Base-by-base conservation (phyloP, 2,888 invertebrate genomes). In the Drosophila mettleri region DNA sequence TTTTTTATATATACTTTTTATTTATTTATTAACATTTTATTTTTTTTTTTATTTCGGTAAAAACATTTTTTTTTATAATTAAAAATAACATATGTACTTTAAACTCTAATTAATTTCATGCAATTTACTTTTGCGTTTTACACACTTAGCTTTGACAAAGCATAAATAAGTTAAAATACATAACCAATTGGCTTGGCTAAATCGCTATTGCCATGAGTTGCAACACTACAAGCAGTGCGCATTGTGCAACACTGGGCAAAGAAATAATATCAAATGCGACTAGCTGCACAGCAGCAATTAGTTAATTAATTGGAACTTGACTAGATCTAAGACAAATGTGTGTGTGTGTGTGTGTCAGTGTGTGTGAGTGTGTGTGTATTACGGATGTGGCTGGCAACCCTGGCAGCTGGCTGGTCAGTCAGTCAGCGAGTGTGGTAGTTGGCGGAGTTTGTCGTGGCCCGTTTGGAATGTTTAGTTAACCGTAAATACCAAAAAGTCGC, bases 401-500 rank as follows among this genome's bases (percentile, higher is more conserved):
- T 64, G 64, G 53, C 64, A 52, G 51, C 63, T 58, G 43, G 53
- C 27, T 20, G 41, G 70, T 38, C 49, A 63, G 69, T 49, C 46
- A 54, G 68, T 55, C 33, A 29, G 60, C 22, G 27, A 53, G 64
- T 66, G 39, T 10, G 53, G 72, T 16, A 27, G 45, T 45, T 45
- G 48, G 14, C 43, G 65, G 71, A 74, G 60, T 71, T 74, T 74
- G 76, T 76, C 70, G 76, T 77, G 74, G 76, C 70, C 67, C 64
- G 73, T 80, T 78, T 82, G 83, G 83, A 84, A 84, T 84, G 83
- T 74, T 79, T 83, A 79, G 85, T 83, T 84, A 84, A 83, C 83
- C 85, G 82, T 82, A 85, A 78, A 78, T 78, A 78, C 77, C 80
- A 82, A 74, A 85, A 77, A 79, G 80, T 78, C 68, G 78, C 78